These are phyloP conservation scores for Sphaerodactylus townsendi DNA, from an alignment of 2,113 vertebrate genomes.

Conservation along the genomic window DNA sequence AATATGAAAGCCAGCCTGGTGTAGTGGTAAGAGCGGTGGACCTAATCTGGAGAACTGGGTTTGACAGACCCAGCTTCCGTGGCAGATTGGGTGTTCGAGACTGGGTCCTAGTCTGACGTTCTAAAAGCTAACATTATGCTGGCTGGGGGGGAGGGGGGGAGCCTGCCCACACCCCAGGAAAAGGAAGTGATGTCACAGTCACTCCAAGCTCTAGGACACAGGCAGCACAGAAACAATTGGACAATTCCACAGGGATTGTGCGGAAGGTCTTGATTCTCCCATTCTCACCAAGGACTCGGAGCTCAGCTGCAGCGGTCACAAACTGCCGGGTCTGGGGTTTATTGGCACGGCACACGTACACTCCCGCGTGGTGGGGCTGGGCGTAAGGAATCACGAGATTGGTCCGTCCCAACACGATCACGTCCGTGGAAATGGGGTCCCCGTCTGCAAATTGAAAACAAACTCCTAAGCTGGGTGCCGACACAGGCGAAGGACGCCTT, in stretches of 20 bases:
- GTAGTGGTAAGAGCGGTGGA: too few relatives aligned
- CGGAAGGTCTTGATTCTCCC: neutral
- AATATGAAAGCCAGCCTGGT: too few relatives aligned
- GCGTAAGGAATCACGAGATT: slow-evolving; percentile 90
- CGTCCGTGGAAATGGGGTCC: slow-evolving; percentile 90
- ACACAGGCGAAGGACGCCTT: too few relatives aligned
- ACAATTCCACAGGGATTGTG: neutral
- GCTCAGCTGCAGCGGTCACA: slow-evolving; percentile 85
- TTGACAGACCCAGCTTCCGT: too few relatives aligned
- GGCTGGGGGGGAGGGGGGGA: too few relatives aligned
- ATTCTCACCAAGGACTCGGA: slow-evolving; percentile 88
- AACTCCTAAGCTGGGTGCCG: too few relatives aligned
- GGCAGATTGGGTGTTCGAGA: too few relatives aligned
- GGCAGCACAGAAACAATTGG: neutral
- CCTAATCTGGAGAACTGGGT: too few relatives aligned
- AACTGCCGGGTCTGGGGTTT: slow-evolving; percentile 93
- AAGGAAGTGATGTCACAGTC: accelerated
- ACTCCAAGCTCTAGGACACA: neutral
- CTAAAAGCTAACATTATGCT: too few relatives aligned
- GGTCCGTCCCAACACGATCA: slow-evolving; percentile 87
- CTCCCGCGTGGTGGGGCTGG: slow-evolving; percentile 86
- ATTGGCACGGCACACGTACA: slow-evolving; percentile 95
- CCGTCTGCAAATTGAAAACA: slow-evolving; percentile 80
- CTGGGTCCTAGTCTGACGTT: too few relatives aligned
- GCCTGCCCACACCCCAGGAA: too few relatives aligned